Evolutionary conservation across 2,113 vertebrate genomes (phyloP).

Genomic region (Periophthalmodon schlosseri): DNA sequence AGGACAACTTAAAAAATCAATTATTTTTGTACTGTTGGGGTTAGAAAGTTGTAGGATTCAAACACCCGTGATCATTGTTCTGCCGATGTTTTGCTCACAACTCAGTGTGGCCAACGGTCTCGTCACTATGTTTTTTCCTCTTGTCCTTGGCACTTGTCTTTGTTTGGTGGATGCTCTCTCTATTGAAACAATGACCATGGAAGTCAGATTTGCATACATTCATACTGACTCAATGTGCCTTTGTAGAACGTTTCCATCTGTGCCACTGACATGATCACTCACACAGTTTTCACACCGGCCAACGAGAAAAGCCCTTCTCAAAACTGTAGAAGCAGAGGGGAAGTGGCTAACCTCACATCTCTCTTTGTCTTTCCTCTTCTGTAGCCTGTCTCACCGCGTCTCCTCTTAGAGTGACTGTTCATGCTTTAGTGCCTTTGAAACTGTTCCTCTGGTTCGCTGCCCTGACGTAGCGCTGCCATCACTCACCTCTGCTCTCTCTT

Average conservation of each 20-base stretch:
- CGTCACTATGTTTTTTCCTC: conserved; percentile 33
- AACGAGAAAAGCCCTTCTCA: conserved; percentile 34
- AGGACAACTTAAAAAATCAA: background rate
- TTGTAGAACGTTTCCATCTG: conserved; percentile 26
- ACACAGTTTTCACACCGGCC: conserved; percentile 2
- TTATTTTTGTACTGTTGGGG: background rate
- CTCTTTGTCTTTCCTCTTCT: conserved; percentile 39
- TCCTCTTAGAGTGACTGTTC: conserved; percentile 42
- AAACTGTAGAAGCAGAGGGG: conserved; percentile 56
- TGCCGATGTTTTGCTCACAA: background rate
- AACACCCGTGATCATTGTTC: background rate
- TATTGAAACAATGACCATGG: conserved; percentile 41
- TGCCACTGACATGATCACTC: conserved; percentile 13
- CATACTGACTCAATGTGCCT: conserved; percentile 8
- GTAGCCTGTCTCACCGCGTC: conserved; percentile 27
- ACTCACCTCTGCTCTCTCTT: conserved; percentile 45
- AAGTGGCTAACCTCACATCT: conserved; percentile 67
- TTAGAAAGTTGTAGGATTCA: background rate
- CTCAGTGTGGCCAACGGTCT: background rate
- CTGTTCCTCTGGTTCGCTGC: conserved; percentile 29
- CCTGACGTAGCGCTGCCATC: conserved; percentile 31
- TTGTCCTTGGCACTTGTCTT: conserved; percentile 1
- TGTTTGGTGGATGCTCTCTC: conserved; percentile 30
- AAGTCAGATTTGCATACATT: conserved; percentile 36
- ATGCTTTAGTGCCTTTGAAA: conserved; percentile 41